Evolutionary conservation across 1,140 invertebrate genomes (phyloP).

Genomic region (Stegodyphus mimosarum): DNA sequence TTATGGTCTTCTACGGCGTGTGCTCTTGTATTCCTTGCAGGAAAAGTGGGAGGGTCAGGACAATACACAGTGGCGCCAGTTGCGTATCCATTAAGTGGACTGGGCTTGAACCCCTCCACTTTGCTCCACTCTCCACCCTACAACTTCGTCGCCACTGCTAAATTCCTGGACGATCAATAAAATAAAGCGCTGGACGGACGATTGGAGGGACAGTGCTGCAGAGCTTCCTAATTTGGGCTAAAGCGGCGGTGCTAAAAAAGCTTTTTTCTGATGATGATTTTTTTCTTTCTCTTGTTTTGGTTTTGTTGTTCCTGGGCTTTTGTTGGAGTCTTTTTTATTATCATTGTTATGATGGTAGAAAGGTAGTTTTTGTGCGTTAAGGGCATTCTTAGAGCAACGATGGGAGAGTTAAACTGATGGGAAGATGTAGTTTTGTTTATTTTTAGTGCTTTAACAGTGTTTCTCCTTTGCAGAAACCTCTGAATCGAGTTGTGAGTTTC

Average conservation of each 20-base stretch:
- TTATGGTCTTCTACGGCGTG: no score
- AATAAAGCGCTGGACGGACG: constrained; percentile 12
- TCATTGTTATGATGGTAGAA: constrained; percentile 36
- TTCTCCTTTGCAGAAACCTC: no score
- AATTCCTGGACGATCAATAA: constrained; percentile 39
- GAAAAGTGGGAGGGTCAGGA: no score
- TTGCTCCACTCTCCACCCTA: background rate
- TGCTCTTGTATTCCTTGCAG: no score
- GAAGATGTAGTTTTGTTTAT: constrained; percentile 11
- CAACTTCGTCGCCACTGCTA: background rate
- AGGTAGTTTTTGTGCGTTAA: constrained; percentile 30
- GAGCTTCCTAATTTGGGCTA: constrained; percentile 25
- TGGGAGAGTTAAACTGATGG: constrained; percentile 20
- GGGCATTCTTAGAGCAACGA: constrained; percentile 11
- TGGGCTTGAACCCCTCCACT: background rate
- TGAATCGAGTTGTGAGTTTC: no score
- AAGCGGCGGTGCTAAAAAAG: background rate
- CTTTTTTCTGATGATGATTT: background rate
- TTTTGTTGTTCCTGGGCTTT: background rate
- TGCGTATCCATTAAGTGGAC: background rate
- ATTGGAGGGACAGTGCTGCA: background rate
- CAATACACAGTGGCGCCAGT: constrained; percentile 20
- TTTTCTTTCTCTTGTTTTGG: constrained; percentile 16
- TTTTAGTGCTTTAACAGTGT: background rate
- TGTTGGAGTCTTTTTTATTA: background rate